Evolutionary conservation across 2,797 vertebrate species (phyloP).

Genomic region (Poeciliopsis turneri): DNA sequence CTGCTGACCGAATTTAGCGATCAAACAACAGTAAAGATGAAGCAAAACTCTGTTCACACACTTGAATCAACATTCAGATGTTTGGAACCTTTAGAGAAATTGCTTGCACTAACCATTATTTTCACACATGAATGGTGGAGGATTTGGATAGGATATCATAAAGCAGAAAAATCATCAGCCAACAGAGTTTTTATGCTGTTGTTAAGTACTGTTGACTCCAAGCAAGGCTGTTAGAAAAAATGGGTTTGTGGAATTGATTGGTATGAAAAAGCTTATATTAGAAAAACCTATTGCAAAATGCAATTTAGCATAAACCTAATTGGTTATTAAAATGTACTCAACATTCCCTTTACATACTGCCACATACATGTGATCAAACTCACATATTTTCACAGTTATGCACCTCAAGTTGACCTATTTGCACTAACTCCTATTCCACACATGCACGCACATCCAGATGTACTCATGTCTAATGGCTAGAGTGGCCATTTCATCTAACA

Average conservation of each 20-base stretch:
- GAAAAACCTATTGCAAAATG: not conserved
- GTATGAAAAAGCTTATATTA: not conserved
- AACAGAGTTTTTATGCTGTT: not conserved
- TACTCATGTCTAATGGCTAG: no score
- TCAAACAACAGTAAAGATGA: slow-evolving; percentile 17
- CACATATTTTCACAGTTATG: no score
- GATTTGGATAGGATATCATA: not conserved
- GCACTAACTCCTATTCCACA: no score
- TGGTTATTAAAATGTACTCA: not conserved
- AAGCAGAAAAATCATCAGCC: not conserved
- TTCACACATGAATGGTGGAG: not conserved
- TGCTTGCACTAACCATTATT: not conserved
- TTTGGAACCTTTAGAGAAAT: not conserved
- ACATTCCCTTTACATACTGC: not conserved
- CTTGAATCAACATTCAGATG: not conserved
- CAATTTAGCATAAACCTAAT: not conserved
- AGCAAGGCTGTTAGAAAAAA: not conserved
- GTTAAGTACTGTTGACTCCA: not conserved
- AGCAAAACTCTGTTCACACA: not conserved
- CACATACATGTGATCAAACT: no score
- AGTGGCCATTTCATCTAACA: no score
- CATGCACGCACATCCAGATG: no score
- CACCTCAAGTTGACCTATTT: no score
- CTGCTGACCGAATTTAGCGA: slow-evolving; percentile 38
- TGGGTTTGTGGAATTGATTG: not conserved